phyloP scores from a whole-genome alignment of 2,888 invertebrate genomes.

The Pyrochroa serraticornis region DNA sequence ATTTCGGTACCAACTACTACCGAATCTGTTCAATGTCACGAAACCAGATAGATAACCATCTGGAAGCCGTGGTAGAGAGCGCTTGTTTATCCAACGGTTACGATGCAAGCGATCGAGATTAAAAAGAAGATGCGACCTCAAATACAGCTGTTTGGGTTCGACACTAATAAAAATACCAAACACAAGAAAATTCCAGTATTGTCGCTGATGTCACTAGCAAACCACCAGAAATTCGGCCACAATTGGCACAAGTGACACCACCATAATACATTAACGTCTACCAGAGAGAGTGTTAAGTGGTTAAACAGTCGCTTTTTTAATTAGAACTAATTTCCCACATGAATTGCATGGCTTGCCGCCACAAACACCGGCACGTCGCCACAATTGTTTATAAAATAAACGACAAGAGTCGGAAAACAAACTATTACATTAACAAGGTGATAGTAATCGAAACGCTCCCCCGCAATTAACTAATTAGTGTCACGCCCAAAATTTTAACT shows the following conservation, averaged over 20 bases:
- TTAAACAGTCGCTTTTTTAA: slow-evolving; percentile 24
- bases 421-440: slow-evolving; percentile 1
- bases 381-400: slow-evolving; percentile 4
- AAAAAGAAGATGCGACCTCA: too few relatives aligned
- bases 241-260: not conserved
- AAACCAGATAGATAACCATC: slow-evolving; percentile 16
- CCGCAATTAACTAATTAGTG: not conserved
- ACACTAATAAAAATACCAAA: not conserved
- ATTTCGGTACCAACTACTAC: too few relatives aligned
- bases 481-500: not conserved
- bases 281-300: slow-evolving; percentile 12
- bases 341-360: slow-evolving; percentile 28
- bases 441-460: not conserved
- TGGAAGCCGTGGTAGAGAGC: not conserved
- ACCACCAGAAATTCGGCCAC: too few relatives aligned
- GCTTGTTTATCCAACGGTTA: slow-evolving; percentile 11
- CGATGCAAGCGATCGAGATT: too few relatives aligned
- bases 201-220: too few relatives aligned
- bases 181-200: too few relatives aligned
- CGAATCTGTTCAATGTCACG: slow-evolving; percentile 3
- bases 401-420: not conserved
- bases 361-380: not conserved
- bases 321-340: slow-evolving; percentile 37
- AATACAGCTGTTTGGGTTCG: not conserved
- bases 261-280: slow-evolving; percentile 5